Percentiles rank a stretch among this genome's conserved stretches.
Evolutionary conservation across 2,888 invertebrate species (phyloP).

Genomic region (Drosophila paramelanica): DNA sequence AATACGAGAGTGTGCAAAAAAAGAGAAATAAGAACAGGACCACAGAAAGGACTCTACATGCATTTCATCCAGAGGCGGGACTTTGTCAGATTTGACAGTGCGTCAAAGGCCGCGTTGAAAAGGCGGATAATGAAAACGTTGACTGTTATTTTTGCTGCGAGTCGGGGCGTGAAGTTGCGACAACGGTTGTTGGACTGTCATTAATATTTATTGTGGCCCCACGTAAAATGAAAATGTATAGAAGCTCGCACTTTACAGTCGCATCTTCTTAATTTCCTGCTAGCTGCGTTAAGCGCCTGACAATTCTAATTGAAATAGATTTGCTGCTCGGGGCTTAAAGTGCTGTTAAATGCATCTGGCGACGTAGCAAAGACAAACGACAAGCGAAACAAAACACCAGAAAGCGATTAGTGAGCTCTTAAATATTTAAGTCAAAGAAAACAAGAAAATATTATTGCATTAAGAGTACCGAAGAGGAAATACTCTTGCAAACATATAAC

Average conservation of each 20-base stretch:
- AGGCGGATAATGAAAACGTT: constrained; percentile 26
- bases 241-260: constrained; percentile 15
- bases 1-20: constrained; percentile 10
- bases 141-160: constrained; percentile 1
- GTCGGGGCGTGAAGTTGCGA: too few relatives aligned
- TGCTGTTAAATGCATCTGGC: constrained; percentile 3
- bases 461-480: too few relatives aligned
- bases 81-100: constrained; percentile 63
- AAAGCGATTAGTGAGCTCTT: too few relatives aligned
- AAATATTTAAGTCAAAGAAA: too few relatives aligned
- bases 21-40: constrained; percentile 5
- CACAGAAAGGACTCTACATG: constrained; percentile 36
- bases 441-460: too few relatives aligned
- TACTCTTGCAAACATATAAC: too few relatives aligned
- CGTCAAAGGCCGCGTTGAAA: constrained; percentile 40
- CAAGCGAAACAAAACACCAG: too few relatives aligned
- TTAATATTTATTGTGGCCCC: constrained; percentile 35
- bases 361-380: background rate
- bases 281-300: background rate
- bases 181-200: constrained; percentile 20
- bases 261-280: constrained; percentile 29
- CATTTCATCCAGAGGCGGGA: constrained; percentile 43
- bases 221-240: constrained; percentile 33
- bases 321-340: constrained; percentile 1
- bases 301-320: constrained; percentile 39